Evolutionary conservation across 2,113 vertebrate genomes (phyloP), one percentile per base, ranked within the genome.

Genomic region (Nymphicus hollandicus): DNA sequence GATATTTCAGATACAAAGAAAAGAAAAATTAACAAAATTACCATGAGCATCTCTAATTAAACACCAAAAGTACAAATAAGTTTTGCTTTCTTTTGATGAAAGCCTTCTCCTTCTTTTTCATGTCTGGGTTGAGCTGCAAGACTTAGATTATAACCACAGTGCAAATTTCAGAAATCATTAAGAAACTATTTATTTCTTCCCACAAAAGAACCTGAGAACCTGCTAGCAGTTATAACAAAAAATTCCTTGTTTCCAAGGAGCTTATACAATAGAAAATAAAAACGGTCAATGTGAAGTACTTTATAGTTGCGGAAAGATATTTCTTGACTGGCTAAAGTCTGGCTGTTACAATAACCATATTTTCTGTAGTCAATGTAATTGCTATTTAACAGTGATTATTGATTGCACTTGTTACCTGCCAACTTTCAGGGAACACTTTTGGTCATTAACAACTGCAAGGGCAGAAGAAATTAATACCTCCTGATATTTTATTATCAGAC

Each of bases 331-430:
- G 15, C n/a, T 89, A 52, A 53, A 8, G 6, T 78, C 78, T 91
- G 56, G 63, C 17, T 47, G 24, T 56, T 88, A 89, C 28, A 65
- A 52, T 73, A 92, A 77, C 19, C n/a, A 4, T 72, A 64, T 76
- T 93, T 93, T 82, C 44, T 50, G 82, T 87, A 76, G 84, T 92
- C 89, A 79, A 89, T 94, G 79, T 89, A 91, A 92, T 85, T 92
- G 77, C 39, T 19, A 33, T 81, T 84, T 92, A 93, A 89, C 13
- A 64, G 61, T 39, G 8, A 46, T 77, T 92, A 92, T 76, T 68
- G 84, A 92, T 52, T 65, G 49, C n/a, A 23, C 69, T 86, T 86
- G 47, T 61, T 82, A 79, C 77, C 52, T 84, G 35, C 10, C 37
- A 88, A 6, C 8, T 91, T 92, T 66, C 83, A 91, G 55, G 24